These are phyloP conservation scores for Riptortus pedestris DNA, from an alignment of 1,140 invertebrate species.

Conservation along the genomic window DNA sequence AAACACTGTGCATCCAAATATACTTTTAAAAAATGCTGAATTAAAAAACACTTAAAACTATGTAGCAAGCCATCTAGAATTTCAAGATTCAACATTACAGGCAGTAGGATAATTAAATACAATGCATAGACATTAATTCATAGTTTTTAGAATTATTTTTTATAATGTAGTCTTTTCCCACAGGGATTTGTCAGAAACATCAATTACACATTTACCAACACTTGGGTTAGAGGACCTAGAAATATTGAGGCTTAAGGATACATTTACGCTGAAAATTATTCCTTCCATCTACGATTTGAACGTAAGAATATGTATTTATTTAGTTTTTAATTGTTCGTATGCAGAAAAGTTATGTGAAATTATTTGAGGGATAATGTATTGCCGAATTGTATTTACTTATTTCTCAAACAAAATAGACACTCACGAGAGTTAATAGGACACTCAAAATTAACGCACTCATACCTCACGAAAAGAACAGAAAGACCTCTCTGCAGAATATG, in stretches of 20 bases:
- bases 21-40: no score
- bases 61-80: no score
- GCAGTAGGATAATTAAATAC: no score
- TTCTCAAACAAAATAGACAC: background rate
- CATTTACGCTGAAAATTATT: constrained; percentile 61
- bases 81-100: no score
- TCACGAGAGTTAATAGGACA: background rate
- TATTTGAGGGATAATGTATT: background rate
- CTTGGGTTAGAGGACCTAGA: constrained; percentile 61
- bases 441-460: background rate
- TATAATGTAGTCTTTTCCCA: no score
- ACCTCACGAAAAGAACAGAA: no score
- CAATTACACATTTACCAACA: constrained; percentile 58
- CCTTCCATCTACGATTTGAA: constrained; percentile 71
- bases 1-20: no score
- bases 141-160: no score
- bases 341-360: background rate
- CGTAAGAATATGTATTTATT: constrained; percentile 40
- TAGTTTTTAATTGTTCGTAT: constrained; percentile 32
- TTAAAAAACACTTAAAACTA: no score
- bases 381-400: background rate
- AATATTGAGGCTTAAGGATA: constrained; percentile 56
- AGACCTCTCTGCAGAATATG: no score
- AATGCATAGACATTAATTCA: no score
- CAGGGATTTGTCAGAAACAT: constrained; percentile 64